Conservation (phyloP, 1,140 invertebrate species). For the Drepana arcuata region DNA sequence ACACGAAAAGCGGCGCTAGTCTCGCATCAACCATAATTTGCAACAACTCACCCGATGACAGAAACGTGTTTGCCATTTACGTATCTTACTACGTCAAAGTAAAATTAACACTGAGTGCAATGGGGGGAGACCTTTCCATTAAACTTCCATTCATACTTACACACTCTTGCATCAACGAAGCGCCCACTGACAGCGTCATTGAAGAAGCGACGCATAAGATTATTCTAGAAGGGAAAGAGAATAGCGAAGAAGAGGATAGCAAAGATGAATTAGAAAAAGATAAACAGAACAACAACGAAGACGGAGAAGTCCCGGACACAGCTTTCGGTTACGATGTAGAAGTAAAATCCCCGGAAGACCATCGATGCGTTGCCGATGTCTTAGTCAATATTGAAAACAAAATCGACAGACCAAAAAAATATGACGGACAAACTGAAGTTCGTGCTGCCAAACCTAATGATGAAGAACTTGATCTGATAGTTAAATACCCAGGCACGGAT, state of each 20-base stretch:
- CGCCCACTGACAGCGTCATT: slow-evolving; percentile 56
- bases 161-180: slow-evolving; percentile 67
- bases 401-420: slow-evolving; percentile 47
- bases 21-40: slow-evolving; percentile 80
- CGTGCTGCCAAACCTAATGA: slow-evolving; percentile 48
- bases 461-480: slow-evolving; percentile 66
- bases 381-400: slow-evolving; percentile 59
- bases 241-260: slow-evolving; percentile 50
- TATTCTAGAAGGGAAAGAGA: slow-evolving; percentile 61
- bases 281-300: slow-evolving; percentile 48
- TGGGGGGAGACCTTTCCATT: slow-evolving; percentile 84
- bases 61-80: slow-evolving; percentile 91
- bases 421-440: slow-evolving; percentile 46
- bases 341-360: slow-evolving; percentile 39
- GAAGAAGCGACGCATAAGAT: slow-evolving; percentile 61
- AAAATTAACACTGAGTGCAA: slow-evolving; percentile 82
- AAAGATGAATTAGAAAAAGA: slow-evolving; percentile 42
- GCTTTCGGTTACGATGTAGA: slow-evolving; percentile 35
- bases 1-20: slow-evolving; percentile 77
- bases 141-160: slow-evolving; percentile 85
- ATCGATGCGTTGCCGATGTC: slow-evolving; percentile 48
- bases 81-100: slow-evolving; percentile 93
- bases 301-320: slow-evolving; percentile 21
- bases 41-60: slow-evolving; percentile 75
- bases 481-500: slow-evolving; percentile 62